Conservation (phyloP, 2,113 vertebrate genomes). For the Piaya cayana region DNA sequence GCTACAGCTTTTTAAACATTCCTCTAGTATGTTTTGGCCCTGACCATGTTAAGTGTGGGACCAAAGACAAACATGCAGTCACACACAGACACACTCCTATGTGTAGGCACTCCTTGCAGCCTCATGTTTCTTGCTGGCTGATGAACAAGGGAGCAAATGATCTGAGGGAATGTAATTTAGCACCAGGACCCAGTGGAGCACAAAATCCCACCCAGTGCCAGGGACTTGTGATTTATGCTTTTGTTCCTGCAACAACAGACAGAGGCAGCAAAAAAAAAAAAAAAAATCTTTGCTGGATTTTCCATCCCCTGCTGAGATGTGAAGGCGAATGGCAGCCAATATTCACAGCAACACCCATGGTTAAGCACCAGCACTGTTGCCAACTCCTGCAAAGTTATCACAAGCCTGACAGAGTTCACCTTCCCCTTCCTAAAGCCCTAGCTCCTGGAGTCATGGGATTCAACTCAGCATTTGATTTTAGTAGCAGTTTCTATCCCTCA, state of each 20-base stretch:
- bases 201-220: background rate
- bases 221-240: constrained; percentile 20
- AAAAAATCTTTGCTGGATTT: background rate
- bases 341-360: background rate
- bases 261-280: background rate
- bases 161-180: constrained; percentile 20
- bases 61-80: background rate
- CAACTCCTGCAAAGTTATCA: constrained; percentile 34
- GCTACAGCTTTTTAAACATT: background rate
- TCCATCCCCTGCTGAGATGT: constrained; percentile 9
- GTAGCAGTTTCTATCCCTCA: background rate
- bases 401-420: background rate
- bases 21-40: background rate
- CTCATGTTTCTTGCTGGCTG: background rate
- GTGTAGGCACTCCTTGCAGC: background rate
- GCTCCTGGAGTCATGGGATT: background rate
- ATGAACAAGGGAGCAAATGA: background rate
- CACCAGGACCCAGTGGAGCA: background rate
- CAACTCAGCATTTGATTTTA: constrained; percentile 4
- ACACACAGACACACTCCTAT: background rate
- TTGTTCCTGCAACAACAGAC: constrained; percentile 40
- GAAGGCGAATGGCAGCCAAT: constrained; percentile 30
- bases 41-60: background rate
- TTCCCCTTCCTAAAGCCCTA: constrained; percentile 6
- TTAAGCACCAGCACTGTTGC: background rate